phyloP scores from a whole-genome alignment of 2,797 vertebrate genomes.

The Iguana delicatissima region DNA sequence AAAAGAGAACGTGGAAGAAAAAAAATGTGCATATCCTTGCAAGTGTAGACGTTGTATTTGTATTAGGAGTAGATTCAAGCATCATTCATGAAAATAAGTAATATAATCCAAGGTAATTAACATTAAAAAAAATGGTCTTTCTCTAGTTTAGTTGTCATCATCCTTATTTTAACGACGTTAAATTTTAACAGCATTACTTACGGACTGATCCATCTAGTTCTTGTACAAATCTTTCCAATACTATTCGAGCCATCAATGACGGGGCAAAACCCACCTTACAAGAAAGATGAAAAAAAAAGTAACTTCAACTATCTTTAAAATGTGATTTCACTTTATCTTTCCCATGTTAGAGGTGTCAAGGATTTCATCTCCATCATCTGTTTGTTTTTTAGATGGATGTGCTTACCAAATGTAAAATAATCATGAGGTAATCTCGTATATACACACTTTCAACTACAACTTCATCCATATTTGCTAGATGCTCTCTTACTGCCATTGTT shows the following conservation, averaged over 20 bases:
- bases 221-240: conserved; percentile 93
- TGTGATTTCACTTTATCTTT: neutral
- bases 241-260: conserved; percentile 93
- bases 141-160: conserved; percentile 75
- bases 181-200: conserved; percentile 82
- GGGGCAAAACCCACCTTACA: conserved; percentile 93
- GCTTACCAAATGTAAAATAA: neutral
- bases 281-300: conserved; percentile 67
- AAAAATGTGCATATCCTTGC: neutral
- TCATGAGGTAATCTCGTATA: neutral
- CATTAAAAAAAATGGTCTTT: conserved; percentile 82
- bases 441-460: neutral
- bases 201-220: conserved; percentile 84
- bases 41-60: neutral
- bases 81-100: neutral
- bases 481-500: neutral
- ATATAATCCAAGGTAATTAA: conserved; percentile 4
- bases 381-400: neutral
- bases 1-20: neutral
- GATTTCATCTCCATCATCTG: neutral
- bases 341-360: neutral
- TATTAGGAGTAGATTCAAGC: neutral
- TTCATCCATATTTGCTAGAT: neutral
- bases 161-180: conserved; percentile 63
- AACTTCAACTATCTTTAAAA: conserved; percentile 47